Base-by-base conservation (phyloP, 2,113 vertebrate species). In the Hemiprocne comata region DNA sequence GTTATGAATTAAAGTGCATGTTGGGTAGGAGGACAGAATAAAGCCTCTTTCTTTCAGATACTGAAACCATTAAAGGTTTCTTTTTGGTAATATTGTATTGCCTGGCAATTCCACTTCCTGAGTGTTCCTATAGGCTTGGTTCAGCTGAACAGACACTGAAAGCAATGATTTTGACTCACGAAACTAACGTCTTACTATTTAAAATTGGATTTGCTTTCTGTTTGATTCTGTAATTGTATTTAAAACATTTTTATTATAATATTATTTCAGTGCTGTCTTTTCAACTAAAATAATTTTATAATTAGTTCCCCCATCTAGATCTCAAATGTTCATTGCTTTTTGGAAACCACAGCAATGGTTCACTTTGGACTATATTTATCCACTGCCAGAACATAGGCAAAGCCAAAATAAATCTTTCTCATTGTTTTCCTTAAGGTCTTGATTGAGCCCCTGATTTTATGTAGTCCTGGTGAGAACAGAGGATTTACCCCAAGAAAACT, bases 141-240 rank as follows among this genome's bases (percentile, higher is more conserved):
- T 91, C 61, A 84, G 26, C 62, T 62, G 80, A 89, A 96, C 75
- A 34, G 62, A 96, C 80, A 85, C 18, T 42, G 64, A 82, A 75
- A 94, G 38, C 34, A 77, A 70, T 76, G 58, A n/a, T 92, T 94
- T 94, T 66, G n/a, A 96, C 79, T 82, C 94, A 91, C 44, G 64
- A 85, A 80, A 72, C 65, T 85, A 92, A 74, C 34, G 93, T 97
- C 12, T 77, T 93, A 91, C 90, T 91, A 91, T 72, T 96, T 97
- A 76, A 88, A 92, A 93, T 50, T 92, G 50, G 34, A 77, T 89
- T 92, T 94, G 28, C 50, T 92, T 57, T 96, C 72, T 76, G 72
- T 60, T 95, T 95, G 71, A 81, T 87, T 70, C 65, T 87, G 21
- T 33, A 94, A 91, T 53, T 88, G 33, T 64, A 95, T 54, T 54